A percentile compares a stretch with the other conserved stretches of the same genome.
Conservation (phyloP, 2,888 invertebrate species). For the Ctena decussata region DNA sequence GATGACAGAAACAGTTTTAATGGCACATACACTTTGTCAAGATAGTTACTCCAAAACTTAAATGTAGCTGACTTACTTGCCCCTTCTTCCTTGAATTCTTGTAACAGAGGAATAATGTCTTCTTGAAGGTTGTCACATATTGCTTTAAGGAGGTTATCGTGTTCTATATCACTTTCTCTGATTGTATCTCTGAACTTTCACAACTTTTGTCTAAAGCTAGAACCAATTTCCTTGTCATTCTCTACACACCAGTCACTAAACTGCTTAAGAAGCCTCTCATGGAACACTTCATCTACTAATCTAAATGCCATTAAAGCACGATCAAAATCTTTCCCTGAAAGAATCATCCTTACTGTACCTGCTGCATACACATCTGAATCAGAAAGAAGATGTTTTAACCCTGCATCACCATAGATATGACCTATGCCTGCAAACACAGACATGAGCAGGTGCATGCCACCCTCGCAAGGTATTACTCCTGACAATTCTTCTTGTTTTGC, state of each 20-base stretch:
- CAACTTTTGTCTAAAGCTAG: not conserved
- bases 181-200: not conserved
- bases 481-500: not conserved
- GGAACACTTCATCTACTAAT: constrained; percentile 16
- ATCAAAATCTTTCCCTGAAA: constrained; percentile 23
- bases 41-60: constrained; percentile 17
- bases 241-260: constrained; percentile 6
- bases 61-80: not conserved
- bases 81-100: constrained; percentile 12
- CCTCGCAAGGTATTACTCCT: constrained; percentile 1
- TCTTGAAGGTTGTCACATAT: not conserved
- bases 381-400: not conserved
- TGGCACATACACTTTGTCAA: not conserved
- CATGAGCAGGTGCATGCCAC: constrained; percentile 23
- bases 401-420: constrained; percentile 16
- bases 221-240: not conserved
- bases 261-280: not conserved
- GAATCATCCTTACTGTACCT: not conserved
- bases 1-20: not conserved
- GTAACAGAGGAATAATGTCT: not conserved
- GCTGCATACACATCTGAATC: constrained; percentile 6
- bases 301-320: not conserved
- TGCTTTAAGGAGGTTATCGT: not conserved
- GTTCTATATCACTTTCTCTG: not conserved
- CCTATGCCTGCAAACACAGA: constrained; percentile 15